These are phyloP conservation scores for Psittacus erithacus DNA, from an alignment of 2,113 vertebrate species.

Conservation along the genomic window DNA sequence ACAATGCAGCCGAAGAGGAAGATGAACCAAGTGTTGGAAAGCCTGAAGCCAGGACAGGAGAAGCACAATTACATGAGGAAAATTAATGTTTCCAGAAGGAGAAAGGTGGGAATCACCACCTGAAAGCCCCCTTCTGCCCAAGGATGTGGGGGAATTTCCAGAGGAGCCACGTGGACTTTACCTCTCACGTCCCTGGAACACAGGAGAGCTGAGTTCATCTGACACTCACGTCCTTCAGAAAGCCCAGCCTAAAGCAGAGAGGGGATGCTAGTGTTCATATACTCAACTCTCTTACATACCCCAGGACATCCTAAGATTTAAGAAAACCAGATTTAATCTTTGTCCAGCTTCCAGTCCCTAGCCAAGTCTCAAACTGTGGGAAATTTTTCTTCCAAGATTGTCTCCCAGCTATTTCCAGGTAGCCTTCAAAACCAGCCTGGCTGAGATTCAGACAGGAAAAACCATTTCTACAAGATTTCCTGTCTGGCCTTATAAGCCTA, in stretches of 20 bases:
- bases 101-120: not conserved
- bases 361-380: not conserved
- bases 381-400: not conserved
- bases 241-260: not conserved
- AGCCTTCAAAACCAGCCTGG: constrained; percentile 8
- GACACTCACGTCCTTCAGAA: not conserved
- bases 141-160: not conserved
- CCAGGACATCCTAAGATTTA: not conserved
- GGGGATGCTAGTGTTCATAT: not conserved
- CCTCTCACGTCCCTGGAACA: not conserved
- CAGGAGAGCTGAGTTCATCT: not conserved
- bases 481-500: constrained; percentile 4
- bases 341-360: not conserved
- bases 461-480: constrained; percentile 29
- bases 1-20: not conserved
- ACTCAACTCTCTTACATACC: not conserved
- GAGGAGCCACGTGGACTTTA: not conserved
- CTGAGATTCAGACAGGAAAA: constrained; percentile 32
- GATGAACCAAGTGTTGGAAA: not conserved
- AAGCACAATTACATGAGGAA: constrained; percentile 8
- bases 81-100: not conserved
- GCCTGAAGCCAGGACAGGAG: not conserved
- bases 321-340: not conserved
- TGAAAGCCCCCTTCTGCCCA: not conserved
- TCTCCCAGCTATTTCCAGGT: constrained; percentile 53